A percentile compares a stretch with the other conserved stretches of the same genome.
phyloP scores from a whole-genome alignment of 2,797 vertebrate species.

The Acridotheres tristis region DNA sequence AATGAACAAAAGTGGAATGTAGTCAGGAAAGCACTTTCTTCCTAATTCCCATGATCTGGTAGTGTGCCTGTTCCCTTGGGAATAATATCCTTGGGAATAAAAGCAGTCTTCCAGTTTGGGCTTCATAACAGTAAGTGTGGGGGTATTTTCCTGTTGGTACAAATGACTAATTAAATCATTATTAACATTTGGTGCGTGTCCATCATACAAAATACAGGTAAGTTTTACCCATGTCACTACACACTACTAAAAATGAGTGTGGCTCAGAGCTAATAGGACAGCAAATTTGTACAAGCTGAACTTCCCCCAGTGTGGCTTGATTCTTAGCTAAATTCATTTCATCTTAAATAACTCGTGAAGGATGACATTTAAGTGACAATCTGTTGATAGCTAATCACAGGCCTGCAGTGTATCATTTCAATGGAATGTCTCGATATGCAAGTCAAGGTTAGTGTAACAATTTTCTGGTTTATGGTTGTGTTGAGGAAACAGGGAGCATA shows the following conservation, averaged over 20 bases:
- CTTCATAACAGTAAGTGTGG: background rate
- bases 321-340: constrained; percentile 5
- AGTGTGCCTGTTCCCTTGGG: background rate
- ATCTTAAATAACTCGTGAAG: background rate
- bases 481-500: background rate
- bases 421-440: background rate
- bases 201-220: background rate
- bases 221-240: background rate
- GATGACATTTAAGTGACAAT: constrained; percentile 41
- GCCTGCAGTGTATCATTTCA: background rate
- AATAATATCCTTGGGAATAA: background rate
- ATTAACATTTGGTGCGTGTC: background rate
- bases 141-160: background rate
- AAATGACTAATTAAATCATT: background rate
- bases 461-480: background rate
- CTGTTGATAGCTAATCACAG: constrained; percentile 34
- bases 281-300: background rate
- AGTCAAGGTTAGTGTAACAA: background rate
- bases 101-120: background rate
- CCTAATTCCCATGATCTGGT: background rate
- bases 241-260: background rate
- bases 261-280: background rate
- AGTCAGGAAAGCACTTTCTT: background rate
- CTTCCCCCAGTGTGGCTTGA: background rate
- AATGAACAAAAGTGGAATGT: background rate